A percentile compares a stretch with the other conserved stretches of the same genome.
Conservation (phyloP, 2,113 vertebrate genomes). For the Lota lota region DNA sequence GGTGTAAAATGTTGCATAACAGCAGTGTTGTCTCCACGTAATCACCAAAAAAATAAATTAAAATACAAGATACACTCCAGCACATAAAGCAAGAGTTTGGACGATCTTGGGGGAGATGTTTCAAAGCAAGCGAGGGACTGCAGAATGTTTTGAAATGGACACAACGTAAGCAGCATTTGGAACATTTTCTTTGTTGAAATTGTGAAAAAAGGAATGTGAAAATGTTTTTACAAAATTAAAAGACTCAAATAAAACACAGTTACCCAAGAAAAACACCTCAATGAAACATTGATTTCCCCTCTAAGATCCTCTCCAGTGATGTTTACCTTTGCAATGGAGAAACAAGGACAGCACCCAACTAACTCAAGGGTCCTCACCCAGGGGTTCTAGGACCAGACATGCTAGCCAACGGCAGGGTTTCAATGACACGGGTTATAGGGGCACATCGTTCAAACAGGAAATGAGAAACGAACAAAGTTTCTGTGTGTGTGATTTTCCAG, state of each 20-base stretch:
- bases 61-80: slow-evolving; percentile 9
- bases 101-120: neutral
- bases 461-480: neutral
- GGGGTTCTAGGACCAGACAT: slow-evolving; percentile 30
- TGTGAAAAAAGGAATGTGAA: slow-evolving; percentile 49
- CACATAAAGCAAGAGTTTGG: slow-evolving; percentile 17
- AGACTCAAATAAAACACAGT: slow-evolving; percentile 24
- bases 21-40: neutral
- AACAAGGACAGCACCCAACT: slow-evolving; percentile 6
- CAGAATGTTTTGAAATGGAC: neutral
- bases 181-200: slow-evolving; percentile 15
- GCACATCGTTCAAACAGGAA: neutral
- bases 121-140: neutral
- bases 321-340: slow-evolving; percentile 31
- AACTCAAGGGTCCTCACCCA: neutral
- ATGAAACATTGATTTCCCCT: slow-evolving; percentile 20
- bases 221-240: slow-evolving; percentile 28
- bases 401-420: neutral
- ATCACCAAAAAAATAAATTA: neutral
- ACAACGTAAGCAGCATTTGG: neutral
- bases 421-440: neutral
- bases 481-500: neutral
- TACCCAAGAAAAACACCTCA: slow-evolving; percentile 13
- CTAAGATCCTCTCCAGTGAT: slow-evolving; percentile 49
- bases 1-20: neutral